Conservation (phyloP, 1,140 invertebrate genomes). For the Thaumatotibia leucotreta region DNA sequence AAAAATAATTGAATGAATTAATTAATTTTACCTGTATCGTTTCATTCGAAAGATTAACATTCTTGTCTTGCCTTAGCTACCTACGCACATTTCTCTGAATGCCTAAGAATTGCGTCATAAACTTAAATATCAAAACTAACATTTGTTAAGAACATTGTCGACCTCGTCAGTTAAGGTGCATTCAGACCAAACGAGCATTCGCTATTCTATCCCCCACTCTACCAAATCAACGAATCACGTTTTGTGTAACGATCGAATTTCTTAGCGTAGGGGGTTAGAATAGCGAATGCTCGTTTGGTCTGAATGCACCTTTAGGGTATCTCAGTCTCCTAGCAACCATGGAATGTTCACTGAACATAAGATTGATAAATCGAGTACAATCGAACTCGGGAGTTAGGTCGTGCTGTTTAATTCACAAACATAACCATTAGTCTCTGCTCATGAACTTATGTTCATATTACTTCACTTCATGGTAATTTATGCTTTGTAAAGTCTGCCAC, state of each 20-base stretch:
- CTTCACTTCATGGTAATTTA: background rate
- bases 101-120: background rate
- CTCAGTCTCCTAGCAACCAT: conserved; percentile 19
- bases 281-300: too few relatives aligned
- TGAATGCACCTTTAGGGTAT: too few relatives aligned
- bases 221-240: too few relatives aligned
- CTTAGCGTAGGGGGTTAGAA: too few relatives aligned
- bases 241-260: too few relatives aligned
- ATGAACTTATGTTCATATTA: conserved; percentile 1
- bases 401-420: conserved; percentile 16
- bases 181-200: too few relatives aligned
- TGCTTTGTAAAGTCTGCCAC: background rate
- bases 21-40: too few relatives aligned
- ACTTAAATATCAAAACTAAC: background rate
- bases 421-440: conserved; percentile 19
- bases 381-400: conserved; percentile 33
- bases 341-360: conserved; percentile 19
- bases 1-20: too few relatives aligned
- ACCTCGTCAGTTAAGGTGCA: conserved; percentile 27
- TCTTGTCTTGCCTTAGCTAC: too few relatives aligned
- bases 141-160: conserved; percentile 22
- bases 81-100: background rate
- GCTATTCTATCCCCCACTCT: too few relatives aligned
- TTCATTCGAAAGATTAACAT: too few relatives aligned
- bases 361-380: conserved; percentile 33